A percentile compares a stretch with the other conserved stretches of the same genome.
phyloP scores from a whole-genome alignment of 2,888 invertebrate species.

The Cepaea hortensis region DNA sequence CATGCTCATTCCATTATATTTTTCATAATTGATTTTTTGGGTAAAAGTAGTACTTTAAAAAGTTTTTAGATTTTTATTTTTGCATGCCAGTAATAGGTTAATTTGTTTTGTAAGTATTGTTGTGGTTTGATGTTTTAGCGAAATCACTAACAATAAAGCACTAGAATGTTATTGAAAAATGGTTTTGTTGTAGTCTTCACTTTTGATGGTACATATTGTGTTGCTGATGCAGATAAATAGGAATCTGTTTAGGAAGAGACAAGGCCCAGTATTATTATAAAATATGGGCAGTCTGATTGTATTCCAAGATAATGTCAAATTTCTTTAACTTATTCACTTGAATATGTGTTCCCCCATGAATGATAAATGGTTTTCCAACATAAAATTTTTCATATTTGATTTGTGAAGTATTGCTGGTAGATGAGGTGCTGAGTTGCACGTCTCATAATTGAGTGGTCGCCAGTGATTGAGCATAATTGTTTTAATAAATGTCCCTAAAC shows the following conservation, averaged over 20 bases:
- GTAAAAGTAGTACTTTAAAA: slow-evolving; percentile 3
- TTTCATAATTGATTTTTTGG: slow-evolving; percentile 4
- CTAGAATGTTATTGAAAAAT: slow-evolving; percentile 8
- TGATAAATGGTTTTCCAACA: no score
- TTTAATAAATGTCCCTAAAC: no score
- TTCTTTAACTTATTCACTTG: no score
- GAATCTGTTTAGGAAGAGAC: no score
- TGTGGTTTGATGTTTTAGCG: background rate
- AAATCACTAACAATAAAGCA: slow-evolving; percentile 25
- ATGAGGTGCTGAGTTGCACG: no score
- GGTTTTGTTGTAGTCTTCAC: background rate
- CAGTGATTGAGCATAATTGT: no score
- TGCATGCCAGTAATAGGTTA: slow-evolving; percentile 21
- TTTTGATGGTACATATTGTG: background rate
- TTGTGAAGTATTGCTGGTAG: no score
- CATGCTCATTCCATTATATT: slow-evolving; percentile 29
- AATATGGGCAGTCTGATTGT: background rate
- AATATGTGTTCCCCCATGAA: no score
- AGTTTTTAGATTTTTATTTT: slow-evolving; percentile 3
- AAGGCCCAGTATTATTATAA: background rate
- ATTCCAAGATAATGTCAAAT: no score
- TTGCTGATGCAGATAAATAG: background rate
- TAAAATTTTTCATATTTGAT: no score
- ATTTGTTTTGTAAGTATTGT: background rate
- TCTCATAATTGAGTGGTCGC: no score